Percentiles rank a stretch among this genome's conserved stretches.
phyloP scores from a whole-genome alignment of 2,888 invertebrate genomes.

The Mythimna pallens region DNA sequence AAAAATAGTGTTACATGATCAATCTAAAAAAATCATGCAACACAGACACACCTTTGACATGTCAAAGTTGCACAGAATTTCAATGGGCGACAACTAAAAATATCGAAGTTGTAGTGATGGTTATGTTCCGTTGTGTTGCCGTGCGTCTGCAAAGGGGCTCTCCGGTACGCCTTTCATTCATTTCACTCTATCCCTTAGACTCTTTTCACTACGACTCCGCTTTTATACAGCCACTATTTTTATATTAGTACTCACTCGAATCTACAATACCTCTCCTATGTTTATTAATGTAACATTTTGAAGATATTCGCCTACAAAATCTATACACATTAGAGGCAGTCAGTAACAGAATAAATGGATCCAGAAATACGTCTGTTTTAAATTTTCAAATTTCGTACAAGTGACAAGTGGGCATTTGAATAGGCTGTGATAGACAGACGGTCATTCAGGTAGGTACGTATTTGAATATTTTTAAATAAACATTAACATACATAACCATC shows the following conservation, averaged over 20 bases:
- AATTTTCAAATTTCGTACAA: slow-evolving; percentile 30
- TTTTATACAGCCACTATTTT: slow-evolving; percentile 49
- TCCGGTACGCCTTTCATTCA: slow-evolving; percentile 63
- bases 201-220: slow-evolving; percentile 55
- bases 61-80: slow-evolving; percentile 55
- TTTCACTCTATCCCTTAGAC: slow-evolving; percentile 55
- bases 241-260: slow-evolving; percentile 47
- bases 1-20: slow-evolving; percentile 40
- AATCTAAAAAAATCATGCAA: slow-evolving; percentile 50
- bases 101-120: slow-evolving; percentile 53
- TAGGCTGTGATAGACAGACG: slow-evolving; percentile 49
- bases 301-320: slow-evolving; percentile 10
- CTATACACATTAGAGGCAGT: background rate
- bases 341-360: slow-evolving; percentile 25
- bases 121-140: slow-evolving; percentile 33
- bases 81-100: slow-evolving; percentile 57
- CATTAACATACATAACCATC: slow-evolving; percentile 42
- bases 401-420: slow-evolving; percentile 49
- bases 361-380: slow-evolving; percentile 12
- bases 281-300: slow-evolving; percentile 26
- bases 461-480: slow-evolving; percentile 46
- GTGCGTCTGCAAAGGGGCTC: slow-evolving; percentile 52
- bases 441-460: slow-evolving; percentile 54
- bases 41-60: slow-evolving; percentile 53
- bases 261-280: slow-evolving; percentile 18